These are phyloP conservation scores for Gymnopithys bicolor DNA, from an alignment of 2,797 vertebrate genomes.

Conservation along the genomic window DNA sequence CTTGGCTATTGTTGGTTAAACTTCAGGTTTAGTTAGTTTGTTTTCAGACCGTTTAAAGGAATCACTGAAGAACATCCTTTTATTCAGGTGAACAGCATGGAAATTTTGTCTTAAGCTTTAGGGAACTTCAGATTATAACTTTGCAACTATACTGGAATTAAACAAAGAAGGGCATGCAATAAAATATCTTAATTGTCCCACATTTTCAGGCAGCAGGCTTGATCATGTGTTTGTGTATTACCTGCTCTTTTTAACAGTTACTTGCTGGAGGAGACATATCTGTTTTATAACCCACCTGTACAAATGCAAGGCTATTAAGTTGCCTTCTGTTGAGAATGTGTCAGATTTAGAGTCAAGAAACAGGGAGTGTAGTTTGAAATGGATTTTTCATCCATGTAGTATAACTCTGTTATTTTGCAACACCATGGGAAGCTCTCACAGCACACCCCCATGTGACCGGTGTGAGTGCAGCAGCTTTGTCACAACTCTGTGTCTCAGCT, in stretches of 20 bases:
- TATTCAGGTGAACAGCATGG: neutral
- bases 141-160: conserved; percentile 2
- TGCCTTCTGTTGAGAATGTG: conserved; percentile 52
- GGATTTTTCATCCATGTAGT: neutral
- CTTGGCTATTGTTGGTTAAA: neutral
- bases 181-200: conserved; percentile 53
- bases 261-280: conserved; percentile 22
- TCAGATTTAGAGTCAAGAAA: neutral
- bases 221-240: conserved; percentile 15
- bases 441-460: neutral
- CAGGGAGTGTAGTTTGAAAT: neutral
- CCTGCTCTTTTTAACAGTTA: conserved; percentile 9
- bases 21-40: neutral
- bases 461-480: fast-evolving
- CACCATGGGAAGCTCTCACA: neutral
- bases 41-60: neutral
- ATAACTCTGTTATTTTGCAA: neutral
- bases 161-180: conserved; percentile 26
- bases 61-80: neutral
- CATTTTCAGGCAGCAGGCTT: conserved; percentile 11
- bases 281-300: conserved; percentile 63
- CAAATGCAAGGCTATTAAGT: conserved; percentile 32
- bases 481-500: neutral
- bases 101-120: neutral
- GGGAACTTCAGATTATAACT: conserved; percentile 2